phyloP scores from a whole-genome alignment of 2,888 invertebrate genomes.

The Notodonta ziczac region DNA sequence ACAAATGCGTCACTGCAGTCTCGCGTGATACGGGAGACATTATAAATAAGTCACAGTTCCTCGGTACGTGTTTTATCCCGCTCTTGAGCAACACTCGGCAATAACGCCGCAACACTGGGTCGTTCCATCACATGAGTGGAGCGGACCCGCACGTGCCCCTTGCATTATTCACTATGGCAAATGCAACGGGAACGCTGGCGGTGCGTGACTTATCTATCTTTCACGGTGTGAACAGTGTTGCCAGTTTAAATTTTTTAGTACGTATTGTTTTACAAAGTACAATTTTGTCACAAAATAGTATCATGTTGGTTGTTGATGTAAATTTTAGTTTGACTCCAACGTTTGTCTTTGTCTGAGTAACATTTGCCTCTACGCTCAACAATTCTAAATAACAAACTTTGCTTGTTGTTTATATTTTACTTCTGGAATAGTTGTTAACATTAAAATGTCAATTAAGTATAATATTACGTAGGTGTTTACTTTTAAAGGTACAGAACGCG shows the following conservation, averaged over 20 bases:
- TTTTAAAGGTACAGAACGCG: too few species aligned
- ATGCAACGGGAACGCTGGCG: conserved; percentile 58
- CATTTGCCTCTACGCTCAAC: not conserved
- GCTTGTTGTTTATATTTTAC: too few species aligned
- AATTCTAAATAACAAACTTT: too few species aligned
- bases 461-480: too few species aligned
- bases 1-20: not conserved
- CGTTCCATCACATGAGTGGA: conserved; percentile 64
- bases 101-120: conserved; percentile 58
- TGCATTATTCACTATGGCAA: conserved; percentile 80
- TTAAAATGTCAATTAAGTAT: too few species aligned
- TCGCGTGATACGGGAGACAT: not conserved
- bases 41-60: not conserved
- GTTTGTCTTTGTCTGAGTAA: not conserved
- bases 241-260: not conserved
- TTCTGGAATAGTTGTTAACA: too few species aligned
- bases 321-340: too few species aligned
- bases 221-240: conserved; percentile 7
- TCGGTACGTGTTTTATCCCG: conserved; percentile 39
- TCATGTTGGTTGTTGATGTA: not conserved
- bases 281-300: not conserved
- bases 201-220: conserved; percentile 74
- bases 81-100: conserved; percentile 45
- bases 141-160: conserved; percentile 59
- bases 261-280: not conserved